Conservation (phyloP, 2,797 vertebrate genomes). For the Otolemur crassicaudatus region DNA sequence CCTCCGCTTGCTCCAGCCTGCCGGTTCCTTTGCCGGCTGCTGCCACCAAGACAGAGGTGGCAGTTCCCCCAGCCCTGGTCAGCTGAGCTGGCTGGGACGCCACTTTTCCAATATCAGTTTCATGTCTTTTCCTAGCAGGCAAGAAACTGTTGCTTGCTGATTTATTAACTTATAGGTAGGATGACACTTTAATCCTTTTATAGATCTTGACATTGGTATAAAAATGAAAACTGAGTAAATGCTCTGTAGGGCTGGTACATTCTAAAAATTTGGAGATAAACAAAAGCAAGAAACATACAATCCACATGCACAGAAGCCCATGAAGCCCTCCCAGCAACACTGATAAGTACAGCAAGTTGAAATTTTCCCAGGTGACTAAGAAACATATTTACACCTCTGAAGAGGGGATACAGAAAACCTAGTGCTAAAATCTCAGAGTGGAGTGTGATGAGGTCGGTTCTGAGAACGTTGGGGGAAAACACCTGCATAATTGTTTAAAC, state of each 20-base stretch:
- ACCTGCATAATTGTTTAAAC: not conserved
- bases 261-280: no score
- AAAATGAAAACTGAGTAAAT: not conserved
- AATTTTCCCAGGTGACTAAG: no score
- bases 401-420: not conserved
- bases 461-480: not conserved
- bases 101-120: no score
- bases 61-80: no score
- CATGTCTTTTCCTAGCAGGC: not conserved
- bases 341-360: no score
- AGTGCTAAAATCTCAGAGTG: not conserved
- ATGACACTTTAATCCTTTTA: not conserved
- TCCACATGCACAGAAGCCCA: no score
- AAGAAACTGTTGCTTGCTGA: not conserved
- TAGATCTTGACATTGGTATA: not conserved
- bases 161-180: not conserved
- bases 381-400: not conserved
- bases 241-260: not conserved
- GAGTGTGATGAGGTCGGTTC: not conserved
- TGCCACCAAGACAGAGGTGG: no score
- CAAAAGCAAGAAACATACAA: no score
- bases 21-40: no score
- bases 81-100: no score
- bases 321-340: no score
- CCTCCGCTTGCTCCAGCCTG: no score